Conservation (phyloP, 2,113 vertebrate species). For the Eudyptes chrysolophus region DNA sequence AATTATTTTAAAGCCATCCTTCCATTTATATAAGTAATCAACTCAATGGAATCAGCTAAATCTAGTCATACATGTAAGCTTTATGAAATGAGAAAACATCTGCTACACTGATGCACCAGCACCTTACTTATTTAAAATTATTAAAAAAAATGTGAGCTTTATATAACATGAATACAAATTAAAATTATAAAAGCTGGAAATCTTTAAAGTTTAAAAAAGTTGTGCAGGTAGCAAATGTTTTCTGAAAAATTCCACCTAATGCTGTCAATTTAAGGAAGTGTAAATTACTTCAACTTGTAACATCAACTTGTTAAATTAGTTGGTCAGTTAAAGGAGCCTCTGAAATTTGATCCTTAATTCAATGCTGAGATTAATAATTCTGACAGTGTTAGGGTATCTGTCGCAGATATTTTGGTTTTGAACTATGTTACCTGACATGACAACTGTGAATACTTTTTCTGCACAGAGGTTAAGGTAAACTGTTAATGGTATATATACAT, state of each 20-base stretch:
- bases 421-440: not conserved
- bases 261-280: conserved; percentile 34
- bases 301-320: conserved; percentile 41
- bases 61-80: conserved; percentile 49
- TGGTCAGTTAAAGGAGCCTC: not conserved
- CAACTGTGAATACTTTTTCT: not conserved
- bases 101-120: not conserved
- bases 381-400: not conserved
- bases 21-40: conserved; percentile 66
- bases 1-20: conserved; percentile 54
- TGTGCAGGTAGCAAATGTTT: conserved; percentile 5
- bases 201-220: not conserved
- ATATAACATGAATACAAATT: not conserved
- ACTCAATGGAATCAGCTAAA: conserved; percentile 28
- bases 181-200: conserved; percentile 8
- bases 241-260: not conserved
- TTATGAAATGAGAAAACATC: conserved; percentile 35
- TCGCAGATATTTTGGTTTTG: conserved; percentile 10
- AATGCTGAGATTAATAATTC: conserved; percentile 28
- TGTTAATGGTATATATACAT: not conserved
- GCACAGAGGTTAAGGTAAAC: not conserved
- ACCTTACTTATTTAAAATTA: conserved; percentile 17
- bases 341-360: conserved; percentile 51
- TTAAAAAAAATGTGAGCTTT: not conserved
- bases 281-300: conserved; percentile 55